Base-by-base conservation (phyloP, 1,140 invertebrate species). In the Belonocnema kinseyi region DNA sequence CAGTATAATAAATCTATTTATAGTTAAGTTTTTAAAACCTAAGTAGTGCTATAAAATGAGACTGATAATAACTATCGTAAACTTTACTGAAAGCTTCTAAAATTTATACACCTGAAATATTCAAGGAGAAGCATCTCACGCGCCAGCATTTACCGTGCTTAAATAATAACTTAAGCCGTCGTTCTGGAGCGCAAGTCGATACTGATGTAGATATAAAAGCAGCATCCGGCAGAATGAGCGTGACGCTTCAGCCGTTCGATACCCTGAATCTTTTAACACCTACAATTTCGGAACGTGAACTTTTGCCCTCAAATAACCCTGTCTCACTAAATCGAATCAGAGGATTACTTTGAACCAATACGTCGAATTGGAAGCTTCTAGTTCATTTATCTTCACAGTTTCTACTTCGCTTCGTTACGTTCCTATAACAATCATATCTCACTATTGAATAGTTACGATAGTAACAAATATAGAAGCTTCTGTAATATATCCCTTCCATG, bases 231-330 rank as follows among this genome's bases (percentile, higher is more conserved):
- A 26, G 33, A 66, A 66, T 66, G 26, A 66, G 61, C 61, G 61
- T 66, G 61, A 66, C 61, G 61, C 26, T 61, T 61, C 58, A 66
- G 66, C 74, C 74, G 74, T 76, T 76, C 74, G 56, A 76, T 76
- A 17, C 50, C 19, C 52, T 76, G 74, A 76, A 76, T 76, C 70
- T 76, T 76, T 76, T 70, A 76, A 70, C 70, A 61, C 19, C 19
- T 70, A 70, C 56, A 54, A 76, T 76, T 76, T 76, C 70, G 21
- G 70, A 70, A 50, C 74, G 70, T 76, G 74, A 76, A 71, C 74
- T 71, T 76, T 76, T 52, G 74, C 74, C 74, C 74, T 50, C 40
- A 12, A 26, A 70, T 51, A 51, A 33, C 46, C 17, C 58, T 61
- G 61, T 66, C 61, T 40, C 61, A 66, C 26, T 66, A 40, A 66